phyloP scores from a whole-genome alignment of 35 echinoderm and acorn worm genomes.

The Ophiothrix spiculata region DNA sequence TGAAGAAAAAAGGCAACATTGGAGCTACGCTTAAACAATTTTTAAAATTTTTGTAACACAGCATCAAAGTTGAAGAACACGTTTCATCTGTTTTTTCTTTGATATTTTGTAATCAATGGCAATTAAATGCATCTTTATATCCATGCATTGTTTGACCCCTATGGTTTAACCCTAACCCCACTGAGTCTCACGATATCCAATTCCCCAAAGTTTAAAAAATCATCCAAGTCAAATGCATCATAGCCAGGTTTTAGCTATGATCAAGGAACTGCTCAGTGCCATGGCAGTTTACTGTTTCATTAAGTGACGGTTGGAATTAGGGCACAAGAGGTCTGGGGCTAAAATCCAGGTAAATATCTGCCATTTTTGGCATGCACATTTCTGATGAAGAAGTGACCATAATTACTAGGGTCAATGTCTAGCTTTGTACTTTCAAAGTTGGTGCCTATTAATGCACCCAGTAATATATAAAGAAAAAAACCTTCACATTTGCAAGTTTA shows the following conservation, averaged over 20 bases:
- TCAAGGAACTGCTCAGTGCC: too few relatives aligned
- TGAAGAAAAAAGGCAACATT: background rate
- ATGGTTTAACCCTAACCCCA: background rate
- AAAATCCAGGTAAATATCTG: background rate
- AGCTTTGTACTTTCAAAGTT: background rate
- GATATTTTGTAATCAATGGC: background rate
- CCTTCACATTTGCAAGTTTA: too few relatives aligned
- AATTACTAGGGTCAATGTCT: background rate
- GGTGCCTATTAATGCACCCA: too few relatives aligned
- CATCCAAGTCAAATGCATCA: too few relatives aligned
- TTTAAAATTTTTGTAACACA: too few relatives aligned
- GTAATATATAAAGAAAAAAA: too few relatives aligned
- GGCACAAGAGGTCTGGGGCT: background rate
- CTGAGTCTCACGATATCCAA: too few relatives aligned
- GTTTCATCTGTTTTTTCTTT: background rate
- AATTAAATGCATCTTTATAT: background rate
- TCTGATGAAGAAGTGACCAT: background rate
- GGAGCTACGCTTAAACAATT: background rate
- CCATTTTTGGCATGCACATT: background rate
- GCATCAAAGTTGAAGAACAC: too few relatives aligned
- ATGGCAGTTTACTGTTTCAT: too few relatives aligned
- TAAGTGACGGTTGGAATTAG: too few relatives aligned
- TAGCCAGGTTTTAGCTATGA: too few relatives aligned
- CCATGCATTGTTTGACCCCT: background rate
- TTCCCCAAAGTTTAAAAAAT: too few relatives aligned